Base-by-base conservation (phyloP, 2,797 vertebrate species). In the Leontopithecus rosalia region DNA sequence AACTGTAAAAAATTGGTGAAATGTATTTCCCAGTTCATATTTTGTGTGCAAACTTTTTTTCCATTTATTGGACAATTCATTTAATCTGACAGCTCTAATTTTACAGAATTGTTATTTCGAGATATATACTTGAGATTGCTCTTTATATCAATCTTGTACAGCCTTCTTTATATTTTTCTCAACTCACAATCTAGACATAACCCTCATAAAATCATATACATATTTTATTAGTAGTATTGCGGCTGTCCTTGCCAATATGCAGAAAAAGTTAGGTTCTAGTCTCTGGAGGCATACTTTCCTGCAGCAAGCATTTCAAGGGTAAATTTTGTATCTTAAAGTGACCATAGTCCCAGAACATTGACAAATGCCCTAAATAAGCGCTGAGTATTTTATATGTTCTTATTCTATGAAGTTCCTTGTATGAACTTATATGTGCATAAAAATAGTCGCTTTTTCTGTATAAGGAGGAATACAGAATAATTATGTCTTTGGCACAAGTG, bases 61-160 rank as follows among this genome's bases (percentile, higher is more conserved):
- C 85, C 13, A 67, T 81, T 77, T 92, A 33, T 57, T 64, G 67
- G 48, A 41, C 67, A 81, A 81, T 91, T 80, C 52, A 90, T 83
- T 93, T 85, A 90, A 36, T 57, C 70, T 80, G 70, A 94, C 87
- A 97, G 81, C 26, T 90, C 26, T 94, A 88, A 88, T 95, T 94
- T 90, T 88, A 41, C 12, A 73, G 72, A 90, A 91, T 58, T 92
- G 26, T 61, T 92, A 30, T 92, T 92, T 88, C 4, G 22, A 61
- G 41, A 50, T 12, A 33, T 28, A 15, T 33, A n/a, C 67, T n/a
- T 84, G 58, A 64, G 30, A 10, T 76, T 90, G 19, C 17, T 91
- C 12, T 50, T 94, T 73, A 20, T 46, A 88, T 43, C 26, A 94
- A 1, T 52, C 85, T 86, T 85, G 15, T 39, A 58, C 50, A n/a